phyloP scores from a whole-genome alignment of 2,113 vertebrate species.

The Lycaon pictus region DNA sequence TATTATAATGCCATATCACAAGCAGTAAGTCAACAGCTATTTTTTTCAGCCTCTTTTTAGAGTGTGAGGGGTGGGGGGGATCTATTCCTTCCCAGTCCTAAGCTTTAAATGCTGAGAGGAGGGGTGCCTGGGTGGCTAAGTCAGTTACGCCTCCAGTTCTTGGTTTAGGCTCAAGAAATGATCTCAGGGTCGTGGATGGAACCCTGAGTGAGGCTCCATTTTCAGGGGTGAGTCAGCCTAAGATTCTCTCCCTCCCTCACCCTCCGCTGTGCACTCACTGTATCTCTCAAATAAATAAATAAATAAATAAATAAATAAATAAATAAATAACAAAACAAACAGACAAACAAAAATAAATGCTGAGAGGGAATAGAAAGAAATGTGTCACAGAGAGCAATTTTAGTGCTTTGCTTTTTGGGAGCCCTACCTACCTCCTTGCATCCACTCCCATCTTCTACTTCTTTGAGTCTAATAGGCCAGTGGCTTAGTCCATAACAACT shows the following conservation, averaged over 20 bases:
- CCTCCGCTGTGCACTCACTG: neutral
- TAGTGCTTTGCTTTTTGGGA: neutral
- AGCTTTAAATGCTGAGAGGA: neutral
- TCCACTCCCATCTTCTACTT: neutral
- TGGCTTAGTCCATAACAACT: neutral
- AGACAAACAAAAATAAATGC: neutral
- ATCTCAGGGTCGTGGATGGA: neutral
- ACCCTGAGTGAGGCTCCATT: neutral
- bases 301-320: neutral
- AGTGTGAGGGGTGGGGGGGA: rapidly evolving
- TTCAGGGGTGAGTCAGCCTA: neutral
- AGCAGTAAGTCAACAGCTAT: neutral
- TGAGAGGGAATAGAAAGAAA: neutral
- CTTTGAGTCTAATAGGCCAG: neutral
- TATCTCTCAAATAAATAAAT: neutral
- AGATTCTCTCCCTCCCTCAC: neutral
- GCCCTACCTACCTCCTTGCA: neutral
- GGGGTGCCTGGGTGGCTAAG: neutral
- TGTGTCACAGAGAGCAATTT: neutral
- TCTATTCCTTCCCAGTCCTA: no score
- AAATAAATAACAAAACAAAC: neutral
- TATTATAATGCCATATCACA: neutral
- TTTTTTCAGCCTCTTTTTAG: neutral
- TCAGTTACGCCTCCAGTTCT: neutral
- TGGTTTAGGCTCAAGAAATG: neutral